These are phyloP conservation scores for Zingel zingel DNA, from an alignment of 2,113 vertebrate species.

Conservation along the genomic window DNA sequence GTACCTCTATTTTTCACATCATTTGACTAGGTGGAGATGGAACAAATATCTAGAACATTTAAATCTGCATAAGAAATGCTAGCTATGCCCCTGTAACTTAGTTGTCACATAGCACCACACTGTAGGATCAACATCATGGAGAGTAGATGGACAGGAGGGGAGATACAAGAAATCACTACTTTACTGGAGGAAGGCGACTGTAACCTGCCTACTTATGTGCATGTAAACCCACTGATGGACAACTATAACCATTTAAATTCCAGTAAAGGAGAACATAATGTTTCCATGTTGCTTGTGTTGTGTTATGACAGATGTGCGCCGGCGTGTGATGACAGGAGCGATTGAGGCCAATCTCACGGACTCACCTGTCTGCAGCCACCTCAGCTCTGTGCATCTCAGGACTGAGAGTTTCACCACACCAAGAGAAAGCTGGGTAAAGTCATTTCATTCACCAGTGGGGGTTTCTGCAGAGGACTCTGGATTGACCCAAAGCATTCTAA, in stretches of 20 bases:
- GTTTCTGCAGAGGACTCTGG: neutral
- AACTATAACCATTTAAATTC: neutral
- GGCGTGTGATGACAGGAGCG: neutral
- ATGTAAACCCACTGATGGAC: neutral
- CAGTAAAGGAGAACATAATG: neutral
- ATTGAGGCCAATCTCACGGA: neutral
- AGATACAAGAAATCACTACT: neutral
- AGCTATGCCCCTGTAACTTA: neutral
- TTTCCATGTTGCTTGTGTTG: neutral
- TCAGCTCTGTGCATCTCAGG: neutral
- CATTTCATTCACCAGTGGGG: slow-evolving; percentile 10
- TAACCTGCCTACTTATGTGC: too few species aligned
- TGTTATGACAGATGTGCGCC: slow-evolving; percentile 13
- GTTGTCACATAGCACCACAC: neutral
- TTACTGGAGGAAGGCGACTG: neutral
- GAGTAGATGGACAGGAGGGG: neutral
- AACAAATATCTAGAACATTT: neutral
- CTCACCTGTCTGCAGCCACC: neutral
- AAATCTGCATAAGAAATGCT: neutral
- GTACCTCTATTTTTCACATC: neutral
- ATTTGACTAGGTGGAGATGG: neutral
- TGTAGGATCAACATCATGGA: neutral
- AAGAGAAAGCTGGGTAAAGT: slow-evolving; percentile 1
- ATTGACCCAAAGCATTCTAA: neutral
- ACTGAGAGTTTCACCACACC: neutral